Evolutionary conservation across 2,113 vertebrate genomes (phyloP).

Genomic region (Notarius lentiginosus): DNA sequence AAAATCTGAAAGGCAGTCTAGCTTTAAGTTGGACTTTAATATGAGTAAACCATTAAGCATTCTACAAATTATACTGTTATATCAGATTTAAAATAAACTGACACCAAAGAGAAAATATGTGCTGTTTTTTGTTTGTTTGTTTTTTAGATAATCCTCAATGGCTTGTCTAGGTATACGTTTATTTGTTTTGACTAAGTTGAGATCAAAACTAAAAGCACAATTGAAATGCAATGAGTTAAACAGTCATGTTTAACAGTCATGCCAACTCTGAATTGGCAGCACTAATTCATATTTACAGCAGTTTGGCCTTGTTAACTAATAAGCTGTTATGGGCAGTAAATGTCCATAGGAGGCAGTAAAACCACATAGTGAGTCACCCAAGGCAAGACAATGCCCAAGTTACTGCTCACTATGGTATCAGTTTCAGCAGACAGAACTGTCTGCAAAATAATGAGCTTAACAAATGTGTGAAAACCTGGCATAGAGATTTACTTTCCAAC

Average conservation of each 20-base stretch:
- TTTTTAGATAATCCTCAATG: neutral
- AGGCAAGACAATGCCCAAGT: slow-evolving; percentile 43
- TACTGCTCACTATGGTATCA: slow-evolving; percentile 22
- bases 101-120: neutral
- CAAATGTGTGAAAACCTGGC: slow-evolving; percentile 31
- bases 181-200: neutral
- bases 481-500: slow-evolving; percentile 30
- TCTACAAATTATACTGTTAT: neutral
- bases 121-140: neutral
- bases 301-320: slow-evolving; percentile 17
- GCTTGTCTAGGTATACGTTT: neutral
- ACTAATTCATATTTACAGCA: neutral
- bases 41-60: neutral
- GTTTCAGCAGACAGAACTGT: neutral
- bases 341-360: slow-evolving; percentile 41
- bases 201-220: slow-evolving; percentile 23
- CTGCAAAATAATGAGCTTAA: slow-evolving; percentile 29
- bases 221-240: slow-evolving; percentile 19
- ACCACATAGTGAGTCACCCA: slow-evolving; percentile 11
- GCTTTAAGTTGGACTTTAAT: neutral
- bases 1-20: too few species aligned
- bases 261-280: slow-evolving; percentile 9
- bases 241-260: neutral
- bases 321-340: slow-evolving; percentile 28
- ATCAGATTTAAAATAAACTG: neutral